These are phyloP conservation scores for Cheilosia urbana DNA, from an alignment of 2,888 invertebrate genomes.

Conservation along the genomic window DNA sequence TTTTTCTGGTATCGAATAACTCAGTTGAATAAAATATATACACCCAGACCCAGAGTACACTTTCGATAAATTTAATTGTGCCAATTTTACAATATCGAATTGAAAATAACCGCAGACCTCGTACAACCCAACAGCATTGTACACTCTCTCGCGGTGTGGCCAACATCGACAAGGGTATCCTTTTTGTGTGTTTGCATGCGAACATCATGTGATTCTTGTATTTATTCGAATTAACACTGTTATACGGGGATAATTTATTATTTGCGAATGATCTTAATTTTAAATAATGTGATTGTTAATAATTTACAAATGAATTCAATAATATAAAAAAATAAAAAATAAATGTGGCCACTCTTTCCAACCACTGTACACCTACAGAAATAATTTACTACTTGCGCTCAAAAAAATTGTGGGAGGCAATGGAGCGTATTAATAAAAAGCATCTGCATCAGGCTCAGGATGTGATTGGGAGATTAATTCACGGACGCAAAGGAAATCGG, in stretches of 20 bases:
- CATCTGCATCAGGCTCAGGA: conserved; percentile 22
- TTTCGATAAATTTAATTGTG: conserved; percentile 67
- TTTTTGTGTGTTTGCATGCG: background rate
- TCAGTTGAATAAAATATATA: conserved; percentile 58
- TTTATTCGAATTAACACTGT: conserved; percentile 56
- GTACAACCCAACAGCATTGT: conserved; percentile 32
- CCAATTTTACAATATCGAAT: conserved; percentile 66
- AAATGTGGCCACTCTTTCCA: background rate
- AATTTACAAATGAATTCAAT: conserved; percentile 59
- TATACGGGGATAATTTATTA: conserved; percentile 56
- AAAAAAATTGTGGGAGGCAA: background rate
- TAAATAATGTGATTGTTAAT: conserved; percentile 68
- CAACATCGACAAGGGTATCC: background rate
- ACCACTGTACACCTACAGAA: conserved; percentile 15
- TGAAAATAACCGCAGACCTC: conserved; percentile 68
- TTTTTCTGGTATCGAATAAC: conserved; percentile 16
- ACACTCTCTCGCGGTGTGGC: background rate
- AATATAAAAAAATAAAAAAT: conserved; percentile 20
- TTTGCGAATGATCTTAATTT: conserved; percentile 71
- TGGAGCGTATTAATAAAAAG: background rate
- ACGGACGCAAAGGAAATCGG: background rate
- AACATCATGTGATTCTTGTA: conserved; percentile 9
- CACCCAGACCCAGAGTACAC: conserved; percentile 10
- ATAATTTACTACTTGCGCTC: conserved; percentile 15
- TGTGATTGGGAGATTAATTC: conserved; percentile 9